Base-by-base conservation (phyloP, 2,797 vertebrate species). In the Gymnopithys bicolor region DNA sequence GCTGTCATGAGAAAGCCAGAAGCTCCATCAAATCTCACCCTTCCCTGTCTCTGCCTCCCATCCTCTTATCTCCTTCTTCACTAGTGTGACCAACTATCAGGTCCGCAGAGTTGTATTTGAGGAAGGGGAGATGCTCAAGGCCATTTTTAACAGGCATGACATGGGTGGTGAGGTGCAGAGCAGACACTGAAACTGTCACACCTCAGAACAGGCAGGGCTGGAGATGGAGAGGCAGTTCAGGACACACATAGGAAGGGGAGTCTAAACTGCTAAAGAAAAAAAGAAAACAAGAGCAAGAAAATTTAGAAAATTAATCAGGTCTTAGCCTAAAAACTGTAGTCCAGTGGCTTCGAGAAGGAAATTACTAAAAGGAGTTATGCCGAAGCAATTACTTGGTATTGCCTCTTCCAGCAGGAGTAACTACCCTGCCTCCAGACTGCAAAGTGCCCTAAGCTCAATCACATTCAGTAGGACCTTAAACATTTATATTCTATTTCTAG, bases 91-190 rank as follows among this genome's bases (percentile, higher is more conserved):
- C 8, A 21, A 19, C 19, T 35, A 8, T 5, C 25, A 56, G 56
- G 23, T 22, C n/a, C 2, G n/a, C 46, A 73, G 41, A 5, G 9
- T 2, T 63, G 37, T 5, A 5, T 19, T 13, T 41, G 52, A 39
- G 56, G 56, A 80, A 68, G 37, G 11, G 12, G 2, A 89, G 88
- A 56, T 58, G 64, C 17, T 32, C n/a, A 16, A 43, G 39, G 33
- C 15, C 41, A 48, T 58, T 90, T 78, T 68, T 53, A 67, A 33
- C 22, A 43, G 75, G 37, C 30, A 33, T 0, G 1, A 13, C 9
- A 5, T 0, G 7, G 33, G 13, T 22, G 41, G 45, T 0, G 0
- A 83, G 33, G 41, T 24, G 4, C 52, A 62, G 35, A 74, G n/a
- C 1, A 2, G 84, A 18, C 56, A 16, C 0, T 21, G 58, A 19